Evolutionary conservation across 2,888 invertebrate genomes (phyloP).

Genomic region (Corbicula japonica): DNA sequence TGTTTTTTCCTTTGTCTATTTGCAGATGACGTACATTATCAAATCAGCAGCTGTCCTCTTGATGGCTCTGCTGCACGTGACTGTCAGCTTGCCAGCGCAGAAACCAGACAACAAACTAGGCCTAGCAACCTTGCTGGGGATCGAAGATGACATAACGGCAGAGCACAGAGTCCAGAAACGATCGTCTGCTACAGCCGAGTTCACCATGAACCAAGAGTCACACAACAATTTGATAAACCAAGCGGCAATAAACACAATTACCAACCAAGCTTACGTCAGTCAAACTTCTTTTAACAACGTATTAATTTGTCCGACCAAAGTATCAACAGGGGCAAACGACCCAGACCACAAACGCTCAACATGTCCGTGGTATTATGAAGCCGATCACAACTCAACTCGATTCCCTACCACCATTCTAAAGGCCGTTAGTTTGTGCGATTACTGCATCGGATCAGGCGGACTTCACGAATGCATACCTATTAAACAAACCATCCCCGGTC

Average conservation of each 20-base stretch:
- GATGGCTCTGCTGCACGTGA: neutral
- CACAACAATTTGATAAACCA: neutral
- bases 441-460: conserved; percentile 23
- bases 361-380: conserved; percentile 62
- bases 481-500: conserved; percentile 5
- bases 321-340: conserved; percentile 15
- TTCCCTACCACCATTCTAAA: conserved; percentile 42
- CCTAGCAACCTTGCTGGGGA: too few relatives aligned
- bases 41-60: conserved; percentile 11
- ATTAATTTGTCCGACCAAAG: conserved; percentile 24
- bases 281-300: neutral
- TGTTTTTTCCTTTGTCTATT: neutral
- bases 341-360: conserved; percentile 43
- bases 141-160: too few relatives aligned
- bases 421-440: conserved; percentile 35
- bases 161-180: conserved; percentile 26
- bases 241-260: neutral
- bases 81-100: neutral
- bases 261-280: neutral
- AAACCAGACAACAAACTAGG: too few relatives aligned
- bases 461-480: conserved; percentile 19
- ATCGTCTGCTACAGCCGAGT: conserved; percentile 1
- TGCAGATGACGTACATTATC: neutral
- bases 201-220: conserved; percentile 4
- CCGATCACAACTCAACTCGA: conserved; percentile 24